These are phyloP conservation scores for Eubasilissa splendida DNA, from an alignment of 2,888 invertebrate genomes.

Conservation along the genomic window DNA sequence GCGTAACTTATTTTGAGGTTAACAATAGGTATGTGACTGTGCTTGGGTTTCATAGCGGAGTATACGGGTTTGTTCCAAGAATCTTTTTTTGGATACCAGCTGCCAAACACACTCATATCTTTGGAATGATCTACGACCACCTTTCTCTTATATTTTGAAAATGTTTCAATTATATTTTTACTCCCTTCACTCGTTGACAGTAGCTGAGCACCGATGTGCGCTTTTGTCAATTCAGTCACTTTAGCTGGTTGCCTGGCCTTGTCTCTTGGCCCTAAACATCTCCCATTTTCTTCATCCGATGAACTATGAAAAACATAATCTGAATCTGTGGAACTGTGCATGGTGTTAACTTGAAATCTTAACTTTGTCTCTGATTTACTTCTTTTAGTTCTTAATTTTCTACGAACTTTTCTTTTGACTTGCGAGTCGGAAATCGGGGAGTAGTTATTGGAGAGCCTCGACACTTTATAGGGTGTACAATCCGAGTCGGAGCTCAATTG, in stretches of 20 bases:
- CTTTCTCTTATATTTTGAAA: constrained; percentile 17
- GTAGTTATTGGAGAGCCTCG: constrained; percentile 4
- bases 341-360: constrained; percentile 38
- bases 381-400: constrained; percentile 23
- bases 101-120: constrained; percentile 36
- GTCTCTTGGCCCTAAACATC: background rate
- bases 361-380: constrained; percentile 19
- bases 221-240: background rate
- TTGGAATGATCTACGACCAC: constrained; percentile 26
- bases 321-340: constrained; percentile 30
- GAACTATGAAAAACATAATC: constrained; percentile 19
- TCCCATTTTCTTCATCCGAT: constrained; percentile 22
- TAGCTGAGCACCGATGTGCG: background rate
- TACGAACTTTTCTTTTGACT: constrained; percentile 20
- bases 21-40: constrained; percentile 25
- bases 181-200: background rate
- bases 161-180: constrained; percentile 8
- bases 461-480: constrained; percentile 32
- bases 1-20: constrained; percentile 38
- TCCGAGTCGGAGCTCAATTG: constrained; percentile 53
- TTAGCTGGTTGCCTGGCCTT: background rate
- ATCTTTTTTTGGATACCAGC: constrained; percentile 45
- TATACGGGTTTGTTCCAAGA: constrained; percentile 50
- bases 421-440: constrained; percentile 12
- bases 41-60: constrained; percentile 32